phyloP scores from a whole-genome alignment of 1,140 invertebrate genomes.

The Halictus rubicundus region DNA sequence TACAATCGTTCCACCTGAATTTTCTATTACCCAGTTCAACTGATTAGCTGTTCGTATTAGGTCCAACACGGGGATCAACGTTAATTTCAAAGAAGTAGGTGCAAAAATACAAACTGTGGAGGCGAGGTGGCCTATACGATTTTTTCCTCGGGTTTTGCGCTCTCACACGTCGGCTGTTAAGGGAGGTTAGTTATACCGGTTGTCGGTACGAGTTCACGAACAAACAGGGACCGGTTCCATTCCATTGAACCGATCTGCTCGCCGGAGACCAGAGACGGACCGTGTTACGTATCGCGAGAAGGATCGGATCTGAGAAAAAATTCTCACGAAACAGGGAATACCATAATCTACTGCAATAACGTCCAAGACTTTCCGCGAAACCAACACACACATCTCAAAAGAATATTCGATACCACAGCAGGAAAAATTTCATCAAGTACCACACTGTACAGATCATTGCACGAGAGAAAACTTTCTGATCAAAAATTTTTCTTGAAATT shows the following conservation, averaged over 20 bases:
- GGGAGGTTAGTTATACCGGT: slow-evolving; percentile 74
- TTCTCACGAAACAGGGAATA: slow-evolving; percentile 20
- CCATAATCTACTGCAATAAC: no score
- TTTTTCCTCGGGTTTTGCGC: slow-evolving; percentile 58
- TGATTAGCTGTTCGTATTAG: no score
- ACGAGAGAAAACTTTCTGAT: no score
- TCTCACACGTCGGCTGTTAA: slow-evolving; percentile 62
- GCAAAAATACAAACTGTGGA: slow-evolving; percentile 15
- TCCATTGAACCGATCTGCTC: slow-evolving; percentile 68
- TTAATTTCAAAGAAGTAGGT: background rate
- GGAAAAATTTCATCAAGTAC: no score
- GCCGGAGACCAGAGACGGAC: slow-evolving; percentile 25
- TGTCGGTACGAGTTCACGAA: slow-evolving; percentile 62
- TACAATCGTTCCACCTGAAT: no score
- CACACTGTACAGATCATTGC: no score
- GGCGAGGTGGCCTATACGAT: slow-evolving; percentile 34
- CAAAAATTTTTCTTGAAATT: no score
- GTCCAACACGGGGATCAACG: no score
- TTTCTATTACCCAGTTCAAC: no score
- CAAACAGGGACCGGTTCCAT: slow-evolving; percentile 68
- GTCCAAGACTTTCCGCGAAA: no score
- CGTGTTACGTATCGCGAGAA: slow-evolving; percentile 50
- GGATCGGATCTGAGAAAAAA: slow-evolving; percentile 46
- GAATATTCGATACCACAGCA: no score
- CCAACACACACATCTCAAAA: background rate